Evolutionary conservation across 2,888 invertebrate species (phyloP).

Genomic region (Blastobasis adustella): DNA sequence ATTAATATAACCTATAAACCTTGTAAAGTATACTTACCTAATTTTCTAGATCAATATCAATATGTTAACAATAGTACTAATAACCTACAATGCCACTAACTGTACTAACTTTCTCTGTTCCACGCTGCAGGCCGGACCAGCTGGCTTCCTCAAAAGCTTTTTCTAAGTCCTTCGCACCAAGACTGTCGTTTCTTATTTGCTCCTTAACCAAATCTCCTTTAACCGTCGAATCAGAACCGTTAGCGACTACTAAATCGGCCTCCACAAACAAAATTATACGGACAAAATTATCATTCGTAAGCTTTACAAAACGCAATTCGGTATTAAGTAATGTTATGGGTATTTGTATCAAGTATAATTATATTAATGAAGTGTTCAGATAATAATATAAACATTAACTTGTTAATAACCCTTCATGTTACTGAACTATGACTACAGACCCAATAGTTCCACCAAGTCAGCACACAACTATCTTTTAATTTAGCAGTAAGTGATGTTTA

Average conservation of each 20-base stretch:
- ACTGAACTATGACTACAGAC: too few relatives aligned
- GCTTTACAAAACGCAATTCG: conserved; percentile 52
- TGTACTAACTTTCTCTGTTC: conserved; percentile 42
- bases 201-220: conserved; percentile 37
- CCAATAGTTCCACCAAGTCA: conserved; percentile 31
- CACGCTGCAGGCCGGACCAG: conserved; percentile 86
- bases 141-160: conserved; percentile 96
- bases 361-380: conserved; percentile 66
- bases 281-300: conserved; percentile 36
- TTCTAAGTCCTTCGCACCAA: conserved; percentile 82
- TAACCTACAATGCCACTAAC: conserved; percentile 22
- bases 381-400: conserved; percentile 49
- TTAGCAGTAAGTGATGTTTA: conserved; percentile 67
- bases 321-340: conserved; percentile 47
- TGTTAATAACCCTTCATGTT: conserved; percentile 40
- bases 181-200: conserved; percentile 69
- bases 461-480: conserved; percentile 65
- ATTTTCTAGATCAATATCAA: neutral
- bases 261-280: conserved; percentile 13
- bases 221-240: conserved; percentile 47
- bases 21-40: too few relatives aligned
- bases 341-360: conserved; percentile 49
- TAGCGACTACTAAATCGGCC: conserved; percentile 46
- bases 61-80: neutral
- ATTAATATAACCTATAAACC: too few relatives aligned